Percentiles rank a stretch among this genome's conserved stretches.
phyloP scores from a whole-genome alignment of 2,113 vertebrate genomes.

The Zapus hudsonius region DNA sequence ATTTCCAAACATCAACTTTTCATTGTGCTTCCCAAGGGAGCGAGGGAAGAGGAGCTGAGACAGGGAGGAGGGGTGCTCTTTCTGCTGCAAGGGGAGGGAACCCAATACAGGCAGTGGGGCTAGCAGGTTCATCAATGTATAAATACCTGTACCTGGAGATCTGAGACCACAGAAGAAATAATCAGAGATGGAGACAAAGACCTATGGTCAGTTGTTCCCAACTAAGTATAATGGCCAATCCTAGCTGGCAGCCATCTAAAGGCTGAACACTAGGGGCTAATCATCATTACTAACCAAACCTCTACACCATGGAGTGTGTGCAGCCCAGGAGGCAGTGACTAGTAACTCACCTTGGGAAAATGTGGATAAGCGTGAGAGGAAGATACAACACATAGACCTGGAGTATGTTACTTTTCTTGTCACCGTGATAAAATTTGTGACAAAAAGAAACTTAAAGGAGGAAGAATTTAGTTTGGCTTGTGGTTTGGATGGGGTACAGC shows the following conservation, averaged over 20 bases:
- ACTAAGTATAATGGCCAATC: background rate
- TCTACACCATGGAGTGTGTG: too few species aligned
- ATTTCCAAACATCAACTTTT: slow-evolving; percentile 69
- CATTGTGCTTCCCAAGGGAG: slow-evolving; percentile 50
- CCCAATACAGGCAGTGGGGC: background rate
- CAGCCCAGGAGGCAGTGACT: background rate
- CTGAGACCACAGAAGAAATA: background rate
- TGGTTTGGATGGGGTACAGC: background rate
- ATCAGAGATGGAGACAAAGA: background rate
- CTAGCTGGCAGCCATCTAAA: background rate
- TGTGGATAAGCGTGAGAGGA: background rate
- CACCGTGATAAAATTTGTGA: background rate
- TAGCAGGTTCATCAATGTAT: background rate
- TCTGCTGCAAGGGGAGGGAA: background rate
- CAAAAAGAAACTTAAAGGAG: background rate
- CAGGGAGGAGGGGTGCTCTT: background rate
- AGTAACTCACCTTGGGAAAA: background rate
- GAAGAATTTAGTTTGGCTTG: background rate
- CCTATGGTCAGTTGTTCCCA: background rate
- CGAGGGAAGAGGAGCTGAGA: background rate
- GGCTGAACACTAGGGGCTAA: background rate
- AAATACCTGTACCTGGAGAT: background rate
- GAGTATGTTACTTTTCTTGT: background rate
- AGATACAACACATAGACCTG: background rate
- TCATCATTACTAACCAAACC: background rate